Percentiles rank a stretch among this genome's conserved stretches.
These are phyloP conservation scores for Peribatodes rhomboidaria DNA, from an alignment of 2,888 invertebrate genomes.

Conservation along the genomic window DNA sequence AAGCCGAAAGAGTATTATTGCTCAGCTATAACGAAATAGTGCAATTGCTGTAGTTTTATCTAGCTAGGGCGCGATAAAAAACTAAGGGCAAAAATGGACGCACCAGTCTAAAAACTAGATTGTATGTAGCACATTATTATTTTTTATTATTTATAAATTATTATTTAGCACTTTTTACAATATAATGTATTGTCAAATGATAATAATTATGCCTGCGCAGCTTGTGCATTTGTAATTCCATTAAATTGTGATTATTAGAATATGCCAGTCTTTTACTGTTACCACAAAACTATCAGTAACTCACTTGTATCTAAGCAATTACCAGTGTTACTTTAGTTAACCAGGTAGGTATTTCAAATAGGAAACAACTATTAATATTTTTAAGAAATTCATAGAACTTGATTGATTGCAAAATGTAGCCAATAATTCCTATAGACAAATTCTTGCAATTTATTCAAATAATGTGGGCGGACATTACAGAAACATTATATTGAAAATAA, in stretches of 20 bases:
- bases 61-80: conserved; percentile 43
- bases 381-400: too few species aligned
- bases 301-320: too few species aligned
- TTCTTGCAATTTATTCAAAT: too few species aligned
- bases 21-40: conserved; percentile 42
- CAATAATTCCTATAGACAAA: too few species aligned
- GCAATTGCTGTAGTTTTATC: conserved; percentile 55
- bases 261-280: conserved; percentile 53
- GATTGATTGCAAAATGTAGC: too few species aligned
- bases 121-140: conserved; percentile 67
- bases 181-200: conserved; percentile 76
- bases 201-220: conserved; percentile 78
- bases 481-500: too few species aligned
- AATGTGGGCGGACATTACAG: too few species aligned
- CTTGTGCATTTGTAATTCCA: conserved; percentile 84
- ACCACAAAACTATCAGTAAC: neutral
- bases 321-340: too few species aligned
- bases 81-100: conserved; percentile 67
- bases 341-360: too few species aligned
- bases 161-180: conserved; percentile 78
- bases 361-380: too few species aligned
- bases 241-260: conserved; percentile 84
- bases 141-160: conserved; percentile 72
- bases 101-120: conserved; percentile 81
- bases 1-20: conserved; percentile 55